These are phyloP conservation scores for Tipula confusa DNA, from an alignment of 2,888 invertebrate genomes.

Conservation along the genomic window DNA sequence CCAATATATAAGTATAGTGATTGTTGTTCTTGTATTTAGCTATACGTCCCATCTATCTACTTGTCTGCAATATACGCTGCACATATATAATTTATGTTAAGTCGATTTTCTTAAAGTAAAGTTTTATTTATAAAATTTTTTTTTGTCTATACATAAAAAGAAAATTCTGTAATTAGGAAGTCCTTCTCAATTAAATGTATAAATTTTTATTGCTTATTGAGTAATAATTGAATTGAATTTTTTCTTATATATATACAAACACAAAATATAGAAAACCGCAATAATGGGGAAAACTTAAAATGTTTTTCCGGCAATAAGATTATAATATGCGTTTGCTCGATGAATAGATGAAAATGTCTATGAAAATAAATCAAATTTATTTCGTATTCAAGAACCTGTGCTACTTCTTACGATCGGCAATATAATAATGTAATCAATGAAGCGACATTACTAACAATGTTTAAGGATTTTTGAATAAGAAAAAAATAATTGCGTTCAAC, in stretches of 20 bases:
- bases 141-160: not conserved
- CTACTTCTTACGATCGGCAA: not conserved
- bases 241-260: not conserved
- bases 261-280: too few species aligned
- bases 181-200: not conserved
- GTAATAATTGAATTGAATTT: too few species aligned
- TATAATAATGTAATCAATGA: not conserved
- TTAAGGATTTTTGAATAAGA: not conserved
- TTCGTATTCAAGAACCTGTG: not conserved
- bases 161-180: not conserved
- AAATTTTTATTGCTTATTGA: not conserved
- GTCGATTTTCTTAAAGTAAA: slow-evolving; percentile 12
- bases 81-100: not conserved
- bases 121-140: not conserved
- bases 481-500: not conserved
- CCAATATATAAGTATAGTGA: not conserved
- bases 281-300: not conserved
- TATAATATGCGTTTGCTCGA: not conserved
- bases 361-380: not conserved
- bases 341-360: not conserved
- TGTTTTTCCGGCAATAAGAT: not conserved
- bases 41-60: not conserved
- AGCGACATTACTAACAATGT: not conserved
- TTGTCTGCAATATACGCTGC: not conserved
- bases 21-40: not conserved